Base-by-base conservation (phyloP, 2,888 invertebrate genomes). In the Agrochola macilenta region DNA sequence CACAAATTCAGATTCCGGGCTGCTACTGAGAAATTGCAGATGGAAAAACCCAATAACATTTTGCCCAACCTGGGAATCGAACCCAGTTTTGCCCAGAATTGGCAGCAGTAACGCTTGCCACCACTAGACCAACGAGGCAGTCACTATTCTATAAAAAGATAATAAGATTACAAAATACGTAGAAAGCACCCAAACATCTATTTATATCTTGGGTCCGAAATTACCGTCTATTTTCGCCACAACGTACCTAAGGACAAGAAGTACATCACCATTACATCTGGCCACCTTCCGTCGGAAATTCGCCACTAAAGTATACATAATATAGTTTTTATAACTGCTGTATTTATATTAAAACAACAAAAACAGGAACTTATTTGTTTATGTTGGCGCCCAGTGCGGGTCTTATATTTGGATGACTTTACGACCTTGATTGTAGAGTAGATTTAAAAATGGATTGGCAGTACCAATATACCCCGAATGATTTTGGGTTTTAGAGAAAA, bases 381-480 rank as follows among this genome's bases (percentile, higher is more conserved):
- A 87, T 72, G 12, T 85, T 89, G 90, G 88, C 89, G 88, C 87
- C 88, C 89, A 79, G 68, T 83, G 74, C 69, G 84, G 83, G 80
- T 39, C 82, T 46, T 65, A 54, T 81, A 66, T 68, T 49, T 49
- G 35, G 60, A 79, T 43, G 0, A 20, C 35, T 78, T 79, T 76
- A 75, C 17, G 72, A 82, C 69, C 66, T 64, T 68, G 46, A 66
- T 46, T 71, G 20, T 9, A 30, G 74, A 82, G 46, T 60, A 71
- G 11, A 20, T 60, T 71, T 17, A 0, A 12, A 46, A 69, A 58
- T 73, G 57, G n/a, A 81, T 46, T 70, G 7, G 39, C 20, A 61
- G 35, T 30, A 58, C 26, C 26, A 26, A 2, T 58, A 14, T 1
- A 14, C 58, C 26, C 26, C 58, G 14, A 7, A 26, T 5, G 54